Evolutionary conservation across 2,113 vertebrate species (phyloP).

Genomic region (Trematocara variabile): DNA sequence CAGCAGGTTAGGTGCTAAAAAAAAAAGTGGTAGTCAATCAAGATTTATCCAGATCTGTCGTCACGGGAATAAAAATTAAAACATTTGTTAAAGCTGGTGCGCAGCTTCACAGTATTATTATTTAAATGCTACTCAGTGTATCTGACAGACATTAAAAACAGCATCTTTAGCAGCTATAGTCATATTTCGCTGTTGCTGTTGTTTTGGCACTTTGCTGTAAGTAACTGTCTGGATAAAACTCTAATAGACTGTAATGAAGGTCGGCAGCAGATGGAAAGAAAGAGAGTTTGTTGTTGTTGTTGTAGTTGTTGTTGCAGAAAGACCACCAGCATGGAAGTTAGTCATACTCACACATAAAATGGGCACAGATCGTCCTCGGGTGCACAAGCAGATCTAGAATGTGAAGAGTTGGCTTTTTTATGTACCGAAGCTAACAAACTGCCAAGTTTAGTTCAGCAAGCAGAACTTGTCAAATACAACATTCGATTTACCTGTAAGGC

Average conservation of each 20-base stretch:
- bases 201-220: neutral
- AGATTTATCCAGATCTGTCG: slow-evolving; percentile 64
- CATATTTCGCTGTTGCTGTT: neutral
- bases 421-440: slow-evolving; percentile 80
- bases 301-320: neutral
- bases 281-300: neutral
- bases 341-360: slow-evolving; percentile 97
- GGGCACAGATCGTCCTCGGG: slow-evolving; percentile 91
- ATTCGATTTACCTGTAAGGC: neutral
- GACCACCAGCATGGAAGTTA: slow-evolving; percentile 72
- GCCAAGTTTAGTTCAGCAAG: slow-evolving; percentile 76
- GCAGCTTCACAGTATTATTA: neutral
- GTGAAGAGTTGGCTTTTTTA: slow-evolving; percentile 85
- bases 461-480: slow-evolving; percentile 33
- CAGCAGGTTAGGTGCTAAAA: neutral
- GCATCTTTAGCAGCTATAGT: neutral
- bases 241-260: slow-evolving; percentile 17
- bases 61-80: neutral
- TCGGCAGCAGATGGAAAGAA: slow-evolving; percentile 55
- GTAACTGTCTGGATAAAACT: slow-evolving; percentile 77
- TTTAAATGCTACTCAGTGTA: neutral
- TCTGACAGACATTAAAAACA: neutral
- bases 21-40: slow-evolving; percentile 15
- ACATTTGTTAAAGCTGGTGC: neutral
- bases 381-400: slow-evolving; percentile 95